Conservation (phyloP, 2,888 invertebrate genomes). For the Atherix ibis region DNA sequence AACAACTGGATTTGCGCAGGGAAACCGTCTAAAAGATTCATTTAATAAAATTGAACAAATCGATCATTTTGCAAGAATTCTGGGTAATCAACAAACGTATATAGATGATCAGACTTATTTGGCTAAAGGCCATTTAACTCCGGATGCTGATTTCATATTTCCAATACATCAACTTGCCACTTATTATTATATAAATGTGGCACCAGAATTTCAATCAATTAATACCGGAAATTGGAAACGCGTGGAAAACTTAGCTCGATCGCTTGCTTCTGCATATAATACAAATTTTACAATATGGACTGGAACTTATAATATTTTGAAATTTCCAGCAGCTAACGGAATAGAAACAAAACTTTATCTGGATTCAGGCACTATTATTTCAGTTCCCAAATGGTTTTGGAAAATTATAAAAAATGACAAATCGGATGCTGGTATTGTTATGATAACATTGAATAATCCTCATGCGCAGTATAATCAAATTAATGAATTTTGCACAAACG, state of each 20-base stretch:
- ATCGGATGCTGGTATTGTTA: constrained; percentile 31
- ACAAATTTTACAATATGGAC: constrained; percentile 31
- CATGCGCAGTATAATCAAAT: constrained; percentile 10
- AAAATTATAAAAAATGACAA: constrained; percentile 33
- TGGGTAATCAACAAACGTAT: constrained; percentile 23
- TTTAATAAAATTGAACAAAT: constrained; percentile 25
- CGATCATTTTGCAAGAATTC: constrained; percentile 21
- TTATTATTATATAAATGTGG: constrained; percentile 36
- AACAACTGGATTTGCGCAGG: constrained; percentile 20
- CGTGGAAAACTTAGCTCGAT: constrained; percentile 32
- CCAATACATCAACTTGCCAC: constrained; percentile 34
- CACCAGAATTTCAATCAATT: constrained; percentile 36
- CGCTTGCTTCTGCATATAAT: constrained; percentile 23
- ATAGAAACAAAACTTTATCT: constrained; percentile 23
- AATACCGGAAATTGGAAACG: constrained; percentile 37
- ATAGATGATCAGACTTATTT: constrained; percentile 25
- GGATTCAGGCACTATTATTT: constrained; percentile 22
- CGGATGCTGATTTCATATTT: constrained; percentile 37
- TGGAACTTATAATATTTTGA: constrained; percentile 30
- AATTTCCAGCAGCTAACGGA: constrained; percentile 25
- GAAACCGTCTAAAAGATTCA: constrained; percentile 14
- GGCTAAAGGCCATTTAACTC: constrained; percentile 36
- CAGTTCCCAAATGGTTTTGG: constrained; percentile 34
- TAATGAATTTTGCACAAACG: constrained; percentile 16
- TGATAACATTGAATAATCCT: constrained; percentile 38